phyloP scores from a whole-genome alignment of 2,797 vertebrate genomes.

The Thalassophryne amazonica region DNA sequence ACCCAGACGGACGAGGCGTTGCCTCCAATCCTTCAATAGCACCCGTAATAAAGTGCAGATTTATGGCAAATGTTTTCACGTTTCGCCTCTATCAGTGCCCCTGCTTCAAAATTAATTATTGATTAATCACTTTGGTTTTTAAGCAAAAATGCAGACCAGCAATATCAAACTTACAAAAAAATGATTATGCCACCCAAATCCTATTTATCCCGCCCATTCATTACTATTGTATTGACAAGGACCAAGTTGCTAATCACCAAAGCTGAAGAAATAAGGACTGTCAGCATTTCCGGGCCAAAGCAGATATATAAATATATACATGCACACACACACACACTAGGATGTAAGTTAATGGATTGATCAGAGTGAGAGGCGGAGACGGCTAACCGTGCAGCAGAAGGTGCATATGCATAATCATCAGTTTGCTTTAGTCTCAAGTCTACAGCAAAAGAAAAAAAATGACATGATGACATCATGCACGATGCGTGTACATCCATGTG shows the following conservation, averaged over 20 bases:
- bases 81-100: constrained; percentile 76
- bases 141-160: constrained; percentile 84
- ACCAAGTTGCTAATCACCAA: constrained; percentile 79
- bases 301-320: no score
- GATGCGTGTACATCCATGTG: constrained; percentile 9
- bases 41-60: constrained; percentile 78
- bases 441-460: constrained; percentile 45
- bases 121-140: constrained; percentile 84
- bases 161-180: constrained; percentile 81
- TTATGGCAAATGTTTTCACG: constrained; percentile 82
- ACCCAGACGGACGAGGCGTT: constrained; percentile 66
- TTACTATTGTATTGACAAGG: constrained; percentile 82
- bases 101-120: constrained; percentile 86
- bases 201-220: constrained; percentile 77
- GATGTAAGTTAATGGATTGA: constrained; percentile 73
- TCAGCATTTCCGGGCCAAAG: constrained; percentile 78
- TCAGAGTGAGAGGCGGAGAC: constrained; percentile 60
- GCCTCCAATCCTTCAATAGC: constrained; percentile 66
- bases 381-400: constrained; percentile 52
- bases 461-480: constrained; percentile 52
- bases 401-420: constrained; percentile 69
- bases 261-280: constrained; percentile 73
- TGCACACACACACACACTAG: no score
- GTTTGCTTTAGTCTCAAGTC: constrained; percentile 68
- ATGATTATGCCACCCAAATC: constrained; percentile 81